phyloP scores from a whole-genome alignment of 2,797 vertebrate species.

The Mus minutoides region DNA sequence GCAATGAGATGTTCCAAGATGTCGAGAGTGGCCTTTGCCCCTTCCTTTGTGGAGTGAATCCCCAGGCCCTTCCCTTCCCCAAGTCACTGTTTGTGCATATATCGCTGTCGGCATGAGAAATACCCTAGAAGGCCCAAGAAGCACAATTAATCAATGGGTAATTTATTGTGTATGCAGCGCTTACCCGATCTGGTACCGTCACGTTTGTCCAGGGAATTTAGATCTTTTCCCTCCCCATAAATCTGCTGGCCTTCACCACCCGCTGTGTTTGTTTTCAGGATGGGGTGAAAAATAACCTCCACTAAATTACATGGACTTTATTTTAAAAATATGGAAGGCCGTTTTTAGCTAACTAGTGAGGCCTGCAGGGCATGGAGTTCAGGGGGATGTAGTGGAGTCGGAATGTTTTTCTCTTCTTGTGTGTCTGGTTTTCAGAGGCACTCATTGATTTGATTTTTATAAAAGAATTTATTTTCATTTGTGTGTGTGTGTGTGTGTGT shows the following conservation, averaged over 20 bases:
- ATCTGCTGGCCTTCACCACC: slow-evolving; percentile 61
- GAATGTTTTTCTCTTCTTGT: neutral
- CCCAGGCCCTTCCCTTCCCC: neutral
- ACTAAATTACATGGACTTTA: slow-evolving; percentile 46
- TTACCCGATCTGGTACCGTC: slow-evolving; percentile 49
- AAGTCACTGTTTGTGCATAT: neutral
- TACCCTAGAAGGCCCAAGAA: neutral
- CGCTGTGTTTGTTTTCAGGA: slow-evolving; percentile 42
- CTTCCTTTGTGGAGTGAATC: neutral
- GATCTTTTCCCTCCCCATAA: slow-evolving; percentile 18
- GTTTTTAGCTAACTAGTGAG: neutral
- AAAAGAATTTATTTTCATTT: neutral
- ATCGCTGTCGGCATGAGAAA: slow-evolving; percentile 17
- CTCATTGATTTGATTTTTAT: neutral
- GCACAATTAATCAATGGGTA: slow-evolving; percentile 26
- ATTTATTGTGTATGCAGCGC: slow-evolving; percentile 53
- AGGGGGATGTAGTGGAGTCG: accelerated
- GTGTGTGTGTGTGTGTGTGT: no score
- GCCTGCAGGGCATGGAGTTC: neutral
- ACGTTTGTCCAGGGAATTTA: neutral
- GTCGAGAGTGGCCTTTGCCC: neutral
- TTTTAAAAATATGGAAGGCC: slow-evolving; percentile 46
- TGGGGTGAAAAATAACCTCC: slow-evolving; percentile 56
- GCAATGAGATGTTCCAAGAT: neutral
- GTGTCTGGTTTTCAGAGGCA: slow-evolving; percentile 21